phyloP scores from a whole-genome alignment of 2,797 vertebrate genomes.

The Zalophus californianus region DNA sequence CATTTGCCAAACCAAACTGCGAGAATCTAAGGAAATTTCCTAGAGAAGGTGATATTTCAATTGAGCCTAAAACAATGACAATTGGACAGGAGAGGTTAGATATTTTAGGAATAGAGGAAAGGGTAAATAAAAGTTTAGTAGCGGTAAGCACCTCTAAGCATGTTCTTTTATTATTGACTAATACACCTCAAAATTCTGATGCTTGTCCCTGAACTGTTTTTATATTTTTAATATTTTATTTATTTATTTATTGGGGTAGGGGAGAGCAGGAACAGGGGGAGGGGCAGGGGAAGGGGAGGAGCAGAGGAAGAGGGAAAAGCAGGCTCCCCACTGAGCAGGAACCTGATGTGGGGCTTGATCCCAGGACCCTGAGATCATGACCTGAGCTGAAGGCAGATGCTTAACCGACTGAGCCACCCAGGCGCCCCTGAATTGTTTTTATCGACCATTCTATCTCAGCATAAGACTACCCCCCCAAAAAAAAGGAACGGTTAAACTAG shows the following conservation, averaged over 20 bases:
- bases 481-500: background rate
- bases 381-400: too few species aligned
- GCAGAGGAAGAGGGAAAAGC: too few species aligned
- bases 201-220: background rate
- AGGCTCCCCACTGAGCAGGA: too few species aligned
- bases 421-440: background rate
- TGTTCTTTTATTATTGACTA: background rate
- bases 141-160: background rate
- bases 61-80: background rate
- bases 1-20: background rate
- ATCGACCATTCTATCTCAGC: background rate
- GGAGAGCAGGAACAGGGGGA: too few species aligned
- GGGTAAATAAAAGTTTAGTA: background rate
- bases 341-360: too few species aligned
- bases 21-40: background rate
- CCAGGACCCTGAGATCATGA: too few species aligned
- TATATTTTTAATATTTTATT: background rate
- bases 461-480: background rate
- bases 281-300: too few species aligned
- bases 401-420: too few species aligned
- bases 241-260: too few species aligned
- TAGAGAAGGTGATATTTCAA: background rate
- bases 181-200: background rate
- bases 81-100: background rate
- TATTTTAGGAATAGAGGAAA: background rate